Evolutionary conservation across 2,888 invertebrate genomes (phyloP).

Genomic region (Eubasilissa splendida): DNA sequence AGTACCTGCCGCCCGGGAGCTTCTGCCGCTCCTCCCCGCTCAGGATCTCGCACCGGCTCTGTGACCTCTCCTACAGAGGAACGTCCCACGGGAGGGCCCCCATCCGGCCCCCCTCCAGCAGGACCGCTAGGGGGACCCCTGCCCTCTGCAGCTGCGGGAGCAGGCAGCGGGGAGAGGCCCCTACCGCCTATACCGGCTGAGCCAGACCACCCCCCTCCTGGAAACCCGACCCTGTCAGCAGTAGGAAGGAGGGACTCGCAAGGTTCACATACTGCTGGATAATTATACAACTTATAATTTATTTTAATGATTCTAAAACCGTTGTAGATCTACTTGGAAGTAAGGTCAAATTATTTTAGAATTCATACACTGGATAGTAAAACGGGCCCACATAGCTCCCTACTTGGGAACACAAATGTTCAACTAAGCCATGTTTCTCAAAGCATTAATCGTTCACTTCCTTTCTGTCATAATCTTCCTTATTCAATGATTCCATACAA

Average conservation of each 20-base stretch:
- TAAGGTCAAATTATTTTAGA: too few species aligned
- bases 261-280: slow-evolving; percentile 65
- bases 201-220: slow-evolving; percentile 68
- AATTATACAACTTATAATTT: too few species aligned
- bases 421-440: too few species aligned
- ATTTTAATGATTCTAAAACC: too few species aligned
- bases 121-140: slow-evolving; percentile 66
- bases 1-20: slow-evolving; percentile 56
- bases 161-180: slow-evolving; percentile 71
- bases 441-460: too few species aligned
- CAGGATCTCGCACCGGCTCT: slow-evolving; percentile 52
- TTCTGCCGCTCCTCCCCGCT: slow-evolving; percentile 42
- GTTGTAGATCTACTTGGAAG: too few species aligned
- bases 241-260: slow-evolving; percentile 81
- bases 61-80: slow-evolving; percentile 60
- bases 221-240: slow-evolving; percentile 63
- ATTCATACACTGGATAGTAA: too few species aligned
- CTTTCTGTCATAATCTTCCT: too few species aligned
- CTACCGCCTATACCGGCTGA: slow-evolving; percentile 77
- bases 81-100: slow-evolving; percentile 64
- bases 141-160: slow-evolving; percentile 68
- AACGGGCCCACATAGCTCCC: too few species aligned
- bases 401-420: too few species aligned
- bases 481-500: too few species aligned
- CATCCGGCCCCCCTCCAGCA: slow-evolving; percentile 71